phyloP scores from a whole-genome alignment of 2,113 vertebrate species.

The Chaenogobius annularis region DNA sequence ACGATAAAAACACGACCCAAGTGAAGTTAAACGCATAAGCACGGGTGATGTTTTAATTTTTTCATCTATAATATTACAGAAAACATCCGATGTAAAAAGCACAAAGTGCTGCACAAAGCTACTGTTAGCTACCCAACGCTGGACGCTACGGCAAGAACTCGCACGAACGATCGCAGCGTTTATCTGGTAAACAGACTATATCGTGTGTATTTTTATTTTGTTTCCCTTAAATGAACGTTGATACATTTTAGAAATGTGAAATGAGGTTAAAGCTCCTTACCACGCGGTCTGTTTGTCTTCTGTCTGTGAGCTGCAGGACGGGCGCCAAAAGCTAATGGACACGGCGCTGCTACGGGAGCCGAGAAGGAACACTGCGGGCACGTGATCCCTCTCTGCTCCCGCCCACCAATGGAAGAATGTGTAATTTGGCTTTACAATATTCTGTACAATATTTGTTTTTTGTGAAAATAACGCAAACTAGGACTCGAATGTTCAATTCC shows the following conservation, averaged over 20 bases:
- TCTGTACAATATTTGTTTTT: no score
- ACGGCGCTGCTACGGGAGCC: slow-evolving; percentile 47
- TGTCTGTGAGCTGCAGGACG: slow-evolving; percentile 5
- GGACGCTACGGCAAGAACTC: neutral
- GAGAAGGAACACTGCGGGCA: neutral
- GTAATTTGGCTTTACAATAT: no score
- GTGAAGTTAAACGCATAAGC: no score
- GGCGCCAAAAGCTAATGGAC: slow-evolving; percentile 49
- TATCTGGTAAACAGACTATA: neutral
- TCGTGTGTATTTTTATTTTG: neutral
- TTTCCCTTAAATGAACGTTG: neutral
- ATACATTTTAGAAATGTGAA: neutral
- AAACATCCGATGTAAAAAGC: neutral
- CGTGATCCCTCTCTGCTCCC: neutral
- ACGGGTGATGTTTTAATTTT: no score
- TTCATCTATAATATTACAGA: no score
- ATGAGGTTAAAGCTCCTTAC: neutral
- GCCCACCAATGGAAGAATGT: neutral
- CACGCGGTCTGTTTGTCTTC: slow-evolving; percentile 47
- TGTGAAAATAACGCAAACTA: no score
- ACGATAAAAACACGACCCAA: no score
- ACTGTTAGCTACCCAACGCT: no score
- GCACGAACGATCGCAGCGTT: neutral
- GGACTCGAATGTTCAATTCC: no score
- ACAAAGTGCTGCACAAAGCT: neutral